Evolutionary conservation across 2,113 vertebrate genomes (phyloP), one percentile per base, ranked within the genome.

Genomic region (Gasterosteus aculeatus): DNA sequence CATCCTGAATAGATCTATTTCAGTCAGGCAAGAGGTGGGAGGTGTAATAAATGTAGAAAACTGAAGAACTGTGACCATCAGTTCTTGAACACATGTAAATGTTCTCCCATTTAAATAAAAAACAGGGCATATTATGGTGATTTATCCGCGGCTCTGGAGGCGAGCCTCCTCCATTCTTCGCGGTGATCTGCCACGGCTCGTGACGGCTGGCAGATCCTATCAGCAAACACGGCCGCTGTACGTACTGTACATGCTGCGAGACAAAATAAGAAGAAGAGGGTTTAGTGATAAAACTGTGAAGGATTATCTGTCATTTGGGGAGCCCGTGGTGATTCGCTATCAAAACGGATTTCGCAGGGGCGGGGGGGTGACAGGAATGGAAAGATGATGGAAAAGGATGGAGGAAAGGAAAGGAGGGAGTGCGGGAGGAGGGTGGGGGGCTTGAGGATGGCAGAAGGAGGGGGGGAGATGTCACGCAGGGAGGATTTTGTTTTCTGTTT

Each of bases 251-350:
- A 90, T 89, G 72, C 87, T 85, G 84, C 58, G 59, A 84, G 91
- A 80, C 88, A 85, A 90, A 94, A 94, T 90, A 90, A 89, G 81
- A 87, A 86, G 88, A 89, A 75, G 69, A 87, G 80, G 90, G 81
- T 85, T 90, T 91, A 87, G 91, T 66, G 89, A 94, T 94, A 90
- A 94, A 94, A 92, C 90, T 90, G 84, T 89, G 84, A 91, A 85
- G 92, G 91, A 94, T 95, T 95, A 94, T 93, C 89, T 89, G 88
- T 91, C 85, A 84, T 91, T 93, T 87, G 86, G 84, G 83, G 51
- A 82, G 83, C 85, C 78, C 22, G 29, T 85, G 88, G 89, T 90
- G 90, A 91, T 90, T 86, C 83, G 85, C 88, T 89, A 92, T 93
- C 91, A 94, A 92, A 91, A 91, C 68, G 86, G 93, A 93, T 94